Evolutionary conservation across 2,888 invertebrate genomes (phyloP).

Genomic region (Pammene aurita): DNA sequence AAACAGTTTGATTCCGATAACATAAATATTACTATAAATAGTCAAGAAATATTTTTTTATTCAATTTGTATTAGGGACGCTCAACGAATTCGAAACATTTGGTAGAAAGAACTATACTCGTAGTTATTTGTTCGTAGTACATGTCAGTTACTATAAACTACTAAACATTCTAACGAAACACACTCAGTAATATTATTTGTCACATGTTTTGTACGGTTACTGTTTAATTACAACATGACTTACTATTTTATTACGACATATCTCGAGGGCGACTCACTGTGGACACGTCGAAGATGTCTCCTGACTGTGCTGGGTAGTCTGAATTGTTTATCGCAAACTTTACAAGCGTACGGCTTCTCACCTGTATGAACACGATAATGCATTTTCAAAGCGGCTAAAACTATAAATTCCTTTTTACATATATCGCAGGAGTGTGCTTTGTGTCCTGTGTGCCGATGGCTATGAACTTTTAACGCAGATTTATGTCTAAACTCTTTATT

Average conservation of each 20-base stretch:
- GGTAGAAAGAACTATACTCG: too few relatives aligned
- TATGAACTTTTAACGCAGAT: constrained; percentile 25
- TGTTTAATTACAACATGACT: too few relatives aligned
- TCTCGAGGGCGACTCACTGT: constrained; percentile 9
- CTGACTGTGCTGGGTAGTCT: constrained; percentile 15
- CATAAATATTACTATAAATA: too few relatives aligned
- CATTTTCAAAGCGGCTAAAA: constrained; percentile 17
- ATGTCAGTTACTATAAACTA: too few relatives aligned
- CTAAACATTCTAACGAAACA: too few relatives aligned
- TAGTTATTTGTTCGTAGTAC: too few relatives aligned
- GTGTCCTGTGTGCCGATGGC: constrained; percentile 6
- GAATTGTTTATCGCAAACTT: constrained; percentile 8
- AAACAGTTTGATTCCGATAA: too few relatives aligned
- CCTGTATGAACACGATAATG: constrained; percentile 21
- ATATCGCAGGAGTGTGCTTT: constrained; percentile 17
- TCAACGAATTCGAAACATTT: too few relatives aligned
- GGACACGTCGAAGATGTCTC: constrained; percentile 4
- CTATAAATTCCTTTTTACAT: constrained; percentile 23
- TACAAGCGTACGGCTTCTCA: constrained; percentile 16
- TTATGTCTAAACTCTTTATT: constrained; percentile 20
- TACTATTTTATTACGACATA: constrained; percentile 5
- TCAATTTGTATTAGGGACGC: too few relatives aligned
- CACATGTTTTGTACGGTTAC: too few relatives aligned
- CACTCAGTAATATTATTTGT: too few relatives aligned
- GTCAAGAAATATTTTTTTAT: too few relatives aligned